These are phyloP conservation scores for Phyllotreta striolata DNA, from an alignment of 2,888 invertebrate genomes.

Conservation along the genomic window DNA sequence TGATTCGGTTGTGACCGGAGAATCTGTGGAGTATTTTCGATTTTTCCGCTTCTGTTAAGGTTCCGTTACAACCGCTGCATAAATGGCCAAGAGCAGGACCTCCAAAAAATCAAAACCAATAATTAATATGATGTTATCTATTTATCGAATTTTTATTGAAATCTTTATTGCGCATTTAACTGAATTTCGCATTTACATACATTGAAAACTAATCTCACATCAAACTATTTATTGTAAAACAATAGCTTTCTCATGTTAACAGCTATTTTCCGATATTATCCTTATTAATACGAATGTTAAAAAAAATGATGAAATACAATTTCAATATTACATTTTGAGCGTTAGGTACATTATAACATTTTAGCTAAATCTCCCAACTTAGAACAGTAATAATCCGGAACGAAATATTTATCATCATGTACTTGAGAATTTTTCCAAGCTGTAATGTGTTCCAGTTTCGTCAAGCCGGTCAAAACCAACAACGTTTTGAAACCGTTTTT, in stretches of 20 bases:
- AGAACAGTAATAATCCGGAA: conserved; percentile 77
- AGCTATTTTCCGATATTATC: no score
- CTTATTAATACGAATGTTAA: no score
- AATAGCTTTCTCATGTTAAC: no score
- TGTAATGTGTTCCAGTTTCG: conserved; percentile 66
- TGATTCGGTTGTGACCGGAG: conserved; percentile 55
- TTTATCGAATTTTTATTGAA: not conserved
- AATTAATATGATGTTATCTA: not conserved
- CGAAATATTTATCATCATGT: conserved; percentile 69
- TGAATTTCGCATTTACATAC: no score
- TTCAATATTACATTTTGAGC: no score
- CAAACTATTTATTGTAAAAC: no score
- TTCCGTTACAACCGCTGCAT: conserved; percentile 50
- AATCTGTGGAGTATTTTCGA: conserved; percentile 53
- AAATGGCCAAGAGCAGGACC: conserved; percentile 54
- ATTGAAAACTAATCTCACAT: no score
- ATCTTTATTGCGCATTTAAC: no score
- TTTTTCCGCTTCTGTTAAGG: conserved; percentile 51
- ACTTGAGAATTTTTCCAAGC: conserved; percentile 65
- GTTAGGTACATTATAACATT: conserved; percentile 56
- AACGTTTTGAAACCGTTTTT: conserved; percentile 89
- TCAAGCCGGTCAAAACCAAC: conserved; percentile 87
- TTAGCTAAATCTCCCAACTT: conserved; percentile 76
- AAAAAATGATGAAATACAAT: no score
- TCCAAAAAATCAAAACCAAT: conserved; percentile 28